phyloP scores from a whole-genome alignment of 2,797 vertebrate genomes.

The Pangasius macronema region DNA sequence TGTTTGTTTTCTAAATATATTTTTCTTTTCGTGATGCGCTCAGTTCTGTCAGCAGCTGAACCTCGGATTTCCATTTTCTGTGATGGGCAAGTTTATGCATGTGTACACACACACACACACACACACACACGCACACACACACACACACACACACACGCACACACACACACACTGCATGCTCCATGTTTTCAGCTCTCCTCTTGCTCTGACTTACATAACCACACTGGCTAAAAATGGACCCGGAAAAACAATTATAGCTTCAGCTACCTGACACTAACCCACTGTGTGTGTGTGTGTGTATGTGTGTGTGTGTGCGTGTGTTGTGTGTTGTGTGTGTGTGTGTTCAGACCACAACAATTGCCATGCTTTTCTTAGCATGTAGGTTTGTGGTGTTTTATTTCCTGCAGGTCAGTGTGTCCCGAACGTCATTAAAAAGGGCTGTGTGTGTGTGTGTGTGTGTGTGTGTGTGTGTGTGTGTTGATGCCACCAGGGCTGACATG shows the following conservation, averaged over 20 bases:
- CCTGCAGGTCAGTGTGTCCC: background rate
- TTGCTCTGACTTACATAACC: slow-evolving; percentile 50
- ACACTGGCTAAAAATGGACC: slow-evolving; percentile 70
- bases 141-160: slow-evolving; percentile 22
- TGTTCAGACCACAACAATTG: background rate
- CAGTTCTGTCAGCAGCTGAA: slow-evolving; percentile 16
- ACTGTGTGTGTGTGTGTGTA: slow-evolving; percentile 46
- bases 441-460: slow-evolving; percentile 25
- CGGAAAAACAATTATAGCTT: slow-evolving; percentile 68
- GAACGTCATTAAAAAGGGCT: background rate
- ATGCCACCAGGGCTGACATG: slow-evolving; percentile 33
- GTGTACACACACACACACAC: slow-evolving; percentile 23
- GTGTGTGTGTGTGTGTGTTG: slow-evolving; percentile 39
- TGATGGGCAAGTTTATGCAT: background rate
- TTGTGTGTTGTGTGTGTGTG: background rate
- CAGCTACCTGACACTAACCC: slow-evolving; percentile 67
- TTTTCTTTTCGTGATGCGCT: background rate
- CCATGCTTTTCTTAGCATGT: background rate
- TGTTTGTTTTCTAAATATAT: background rate
- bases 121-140: slow-evolving; percentile 14
- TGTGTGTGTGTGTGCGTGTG: background rate
- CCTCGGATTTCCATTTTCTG: slow-evolving; percentile 10
- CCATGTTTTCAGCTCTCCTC: slow-evolving; percentile 4
- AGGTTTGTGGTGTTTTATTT: background rate
- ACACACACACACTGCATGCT: background rate